Base-by-base conservation (phyloP, 2,888 invertebrate genomes). In the Plebejus melissa region DNA sequence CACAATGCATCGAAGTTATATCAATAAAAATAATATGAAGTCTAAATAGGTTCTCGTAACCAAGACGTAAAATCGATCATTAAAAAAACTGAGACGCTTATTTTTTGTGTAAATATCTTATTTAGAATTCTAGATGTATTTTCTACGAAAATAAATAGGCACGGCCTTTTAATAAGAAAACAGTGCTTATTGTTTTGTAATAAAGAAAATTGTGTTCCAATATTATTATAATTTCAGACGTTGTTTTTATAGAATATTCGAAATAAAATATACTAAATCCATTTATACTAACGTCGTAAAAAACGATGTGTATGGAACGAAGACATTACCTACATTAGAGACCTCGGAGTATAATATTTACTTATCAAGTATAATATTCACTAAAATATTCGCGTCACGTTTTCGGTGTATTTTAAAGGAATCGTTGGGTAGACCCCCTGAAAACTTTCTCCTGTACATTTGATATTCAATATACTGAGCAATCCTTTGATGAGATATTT, bases 401-500 rank as follows among this genome's bases (percentile, higher is more conserved):
- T 84, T 81, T 84, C 90, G 90, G 90, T 91, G 90, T 91, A 90
- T 91, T 92, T 93, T 90, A 90, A 92, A 91, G 74, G 89, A 85
- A 88, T 87, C 87, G 83, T 83, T 87, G 83, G 83, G 83, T 84
- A 86, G 87, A 82, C 82, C 85, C 85, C 84, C 84, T 87, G 82
- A 82, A 89, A 92, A 92, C 88, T 92, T 93, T 90, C 84, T 84
- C 83, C 85, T 85, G 88, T 87, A 86, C 88, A 91, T 93, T 93
- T 93, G 91, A 93, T 93, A 93, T 93, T 93, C 91, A 93, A 93
- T 93, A 93, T 93, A 93, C 89, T 88, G 85, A 80, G 91, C 93
- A 93, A 93, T 92, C 93, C 93, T 93, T 93, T 93, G 93, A 93
- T 93, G 93, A 93, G 93, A 93, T 93, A 92, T 93, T 93, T 93